Evolutionary conservation across 2,113 vertebrate genomes (phyloP), one percentile per base, ranked within the genome.

Genomic region (Calyptommatus sinebrachiatus): DNA sequence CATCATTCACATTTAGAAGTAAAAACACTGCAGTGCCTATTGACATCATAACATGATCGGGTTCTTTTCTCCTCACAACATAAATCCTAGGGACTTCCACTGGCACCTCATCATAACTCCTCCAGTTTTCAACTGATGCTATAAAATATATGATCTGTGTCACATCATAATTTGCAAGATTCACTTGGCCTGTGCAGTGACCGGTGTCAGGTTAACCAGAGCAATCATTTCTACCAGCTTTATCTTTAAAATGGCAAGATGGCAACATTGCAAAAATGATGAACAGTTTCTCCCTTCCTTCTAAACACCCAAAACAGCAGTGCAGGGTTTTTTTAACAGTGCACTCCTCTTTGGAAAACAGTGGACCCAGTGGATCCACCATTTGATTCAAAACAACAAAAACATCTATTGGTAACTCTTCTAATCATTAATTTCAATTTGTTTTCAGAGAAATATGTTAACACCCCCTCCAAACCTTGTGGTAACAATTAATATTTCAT

Each of bases 1-100:
- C n/a, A 73, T 76, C 77, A 86, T 91, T 91, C 35, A 66, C 29
- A 86, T 67, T 68, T 29, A 70, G n/a, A 79, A 9, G 71, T 86
- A 29, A 88, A 86, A 57, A 80, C 26, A 78, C 10, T 28, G 72
- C 20, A 72, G 9, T 21, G 89, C 20, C 61, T 73, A 7, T 48
- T 83, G 45, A 73, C 11, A 82, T 77, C 26, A 29, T n/a, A n/a
- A 50, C 61, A 5, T 79, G 77, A 85, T 73, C 10, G 0, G 7
- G 4, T 5, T 71, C n/a, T 83, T 79, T 70, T 84, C 60, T 4
- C 18, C 46, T 67, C 8, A 69, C 46, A 81, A 1, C 11, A 81
- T 79, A 88, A 85, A 88, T 78, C 28, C 50, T 60, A 86, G 11
- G 0, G 0, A 31, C 71, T 14, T 68, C 12, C 80, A 50, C 26